These are phyloP conservation scores for Rhegmatorhina hoffmannsi DNA, from an alignment of 2,113 vertebrate species.

Conservation along the genomic window DNA sequence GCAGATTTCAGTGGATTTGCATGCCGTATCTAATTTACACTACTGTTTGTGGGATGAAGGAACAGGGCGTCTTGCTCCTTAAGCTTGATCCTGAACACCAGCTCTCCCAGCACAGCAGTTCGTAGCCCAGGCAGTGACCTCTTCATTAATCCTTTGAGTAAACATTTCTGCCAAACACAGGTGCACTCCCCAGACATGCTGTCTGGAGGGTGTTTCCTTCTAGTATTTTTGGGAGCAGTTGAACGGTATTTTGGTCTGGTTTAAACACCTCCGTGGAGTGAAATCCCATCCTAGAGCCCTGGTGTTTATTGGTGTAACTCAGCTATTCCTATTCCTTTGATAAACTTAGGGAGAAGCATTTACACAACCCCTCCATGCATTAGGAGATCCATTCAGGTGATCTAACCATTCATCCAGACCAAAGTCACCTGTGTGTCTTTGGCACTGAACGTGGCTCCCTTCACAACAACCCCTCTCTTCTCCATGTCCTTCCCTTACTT, in stretches of 20 bases:
- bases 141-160: not conserved
- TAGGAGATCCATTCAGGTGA: not conserved
- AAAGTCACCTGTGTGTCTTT: not conserved
- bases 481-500: accelerated
- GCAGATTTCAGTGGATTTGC: not conserved
- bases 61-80: not conserved
- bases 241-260: not conserved
- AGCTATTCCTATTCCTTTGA: not conserved
- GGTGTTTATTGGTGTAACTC: not conserved
- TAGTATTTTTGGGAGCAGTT: not conserved
- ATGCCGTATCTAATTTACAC: accelerated
- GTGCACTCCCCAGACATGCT: accelerated
- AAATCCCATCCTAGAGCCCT: not conserved
- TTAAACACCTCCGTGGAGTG: not conserved
- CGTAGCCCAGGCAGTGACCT: not conserved
- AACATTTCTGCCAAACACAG: not conserved
- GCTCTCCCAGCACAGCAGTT: not conserved
- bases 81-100: not conserved
- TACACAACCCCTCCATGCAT: not conserved
- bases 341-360: not conserved
- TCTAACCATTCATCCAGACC: not conserved
- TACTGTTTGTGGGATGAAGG: not conserved
- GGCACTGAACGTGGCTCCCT: accelerated
- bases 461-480: not conserved
- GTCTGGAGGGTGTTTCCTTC: not conserved